phyloP scores from a whole-genome alignment of 2,113 vertebrate genomes.

The Elanus axillaris region DNA sequence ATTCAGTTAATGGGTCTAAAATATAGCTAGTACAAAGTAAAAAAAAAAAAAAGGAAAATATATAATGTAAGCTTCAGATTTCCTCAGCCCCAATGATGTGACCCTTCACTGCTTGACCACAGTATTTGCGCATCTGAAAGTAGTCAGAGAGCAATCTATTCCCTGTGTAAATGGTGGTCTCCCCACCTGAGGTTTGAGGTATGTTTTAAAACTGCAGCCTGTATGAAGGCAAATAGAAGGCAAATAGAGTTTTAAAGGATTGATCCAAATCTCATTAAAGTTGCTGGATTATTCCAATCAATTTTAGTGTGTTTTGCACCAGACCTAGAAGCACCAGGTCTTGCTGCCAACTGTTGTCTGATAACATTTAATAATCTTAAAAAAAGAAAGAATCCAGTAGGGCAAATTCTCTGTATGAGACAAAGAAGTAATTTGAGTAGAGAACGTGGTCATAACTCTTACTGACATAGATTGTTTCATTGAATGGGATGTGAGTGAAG shows the following conservation, averaged over 20 bases:
- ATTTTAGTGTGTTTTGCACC: background rate
- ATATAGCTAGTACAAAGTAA: background rate
- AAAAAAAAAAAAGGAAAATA: background rate
- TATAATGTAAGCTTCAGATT: background rate
- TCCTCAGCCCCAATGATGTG: background rate
- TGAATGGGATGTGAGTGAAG: slow-evolving; percentile 39
- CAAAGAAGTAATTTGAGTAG: background rate
- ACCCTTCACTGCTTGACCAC: background rate
- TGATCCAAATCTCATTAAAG: background rate
- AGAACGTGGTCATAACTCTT: background rate
- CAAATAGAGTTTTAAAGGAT: background rate
- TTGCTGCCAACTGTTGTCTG: background rate
- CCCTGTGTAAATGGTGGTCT: background rate
- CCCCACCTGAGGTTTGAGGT: background rate
- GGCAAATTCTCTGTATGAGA: slow-evolving; percentile 9
- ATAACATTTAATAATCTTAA: background rate
- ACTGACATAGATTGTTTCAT: slow-evolving; percentile 34
- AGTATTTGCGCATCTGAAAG: background rate
- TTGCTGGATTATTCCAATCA: background rate
- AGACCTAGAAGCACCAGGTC: background rate
- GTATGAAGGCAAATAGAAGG: background rate
- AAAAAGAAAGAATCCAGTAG: background rate
- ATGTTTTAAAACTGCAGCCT: background rate
- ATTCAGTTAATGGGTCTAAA: background rate
- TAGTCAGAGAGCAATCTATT: background rate